Evolutionary conservation across 2,113 vertebrate species (phyloP).

Genomic region (Nothoprocta pentlandii): DNA sequence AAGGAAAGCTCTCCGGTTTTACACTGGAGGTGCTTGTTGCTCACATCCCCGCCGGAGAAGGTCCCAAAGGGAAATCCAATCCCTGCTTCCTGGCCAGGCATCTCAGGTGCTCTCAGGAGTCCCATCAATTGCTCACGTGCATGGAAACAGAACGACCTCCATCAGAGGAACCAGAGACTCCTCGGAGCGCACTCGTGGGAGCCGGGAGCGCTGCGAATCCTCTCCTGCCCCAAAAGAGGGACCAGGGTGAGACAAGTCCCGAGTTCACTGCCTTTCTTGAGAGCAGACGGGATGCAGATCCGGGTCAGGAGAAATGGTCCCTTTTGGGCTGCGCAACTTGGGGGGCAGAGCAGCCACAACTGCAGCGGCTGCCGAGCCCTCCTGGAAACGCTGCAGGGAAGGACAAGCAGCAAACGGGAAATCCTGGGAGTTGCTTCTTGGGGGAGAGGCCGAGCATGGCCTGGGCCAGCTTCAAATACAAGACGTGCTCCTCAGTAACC

Average conservation of each 20-base stretch:
- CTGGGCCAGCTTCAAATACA: background rate
- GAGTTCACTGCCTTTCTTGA: background rate
- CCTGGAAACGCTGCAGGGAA: accelerated
- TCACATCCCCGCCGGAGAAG: background rate
- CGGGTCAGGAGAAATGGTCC: accelerated
- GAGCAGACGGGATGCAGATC: accelerated
- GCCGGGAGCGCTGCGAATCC: background rate
- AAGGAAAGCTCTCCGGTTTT: background rate
- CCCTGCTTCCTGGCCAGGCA: background rate
- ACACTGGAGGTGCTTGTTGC: background rate
- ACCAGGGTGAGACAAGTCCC: background rate
- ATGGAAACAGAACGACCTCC: background rate
- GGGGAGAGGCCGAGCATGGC: background rate
- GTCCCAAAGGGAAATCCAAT: background rate
- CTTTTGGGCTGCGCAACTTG: background rate
- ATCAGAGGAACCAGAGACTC: background rate
- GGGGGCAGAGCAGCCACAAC: background rate
- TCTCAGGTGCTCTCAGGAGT: background rate
- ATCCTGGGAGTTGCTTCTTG: background rate
- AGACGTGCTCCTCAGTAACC: accelerated
- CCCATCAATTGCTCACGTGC: background rate
- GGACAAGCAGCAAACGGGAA: background rate
- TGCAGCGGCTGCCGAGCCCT: background rate
- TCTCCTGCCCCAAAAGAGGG: accelerated
- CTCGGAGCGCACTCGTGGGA: accelerated